Base-by-base conservation (phyloP, 2,888 invertebrate species). In the Leptogaster cylindrica region DNA sequence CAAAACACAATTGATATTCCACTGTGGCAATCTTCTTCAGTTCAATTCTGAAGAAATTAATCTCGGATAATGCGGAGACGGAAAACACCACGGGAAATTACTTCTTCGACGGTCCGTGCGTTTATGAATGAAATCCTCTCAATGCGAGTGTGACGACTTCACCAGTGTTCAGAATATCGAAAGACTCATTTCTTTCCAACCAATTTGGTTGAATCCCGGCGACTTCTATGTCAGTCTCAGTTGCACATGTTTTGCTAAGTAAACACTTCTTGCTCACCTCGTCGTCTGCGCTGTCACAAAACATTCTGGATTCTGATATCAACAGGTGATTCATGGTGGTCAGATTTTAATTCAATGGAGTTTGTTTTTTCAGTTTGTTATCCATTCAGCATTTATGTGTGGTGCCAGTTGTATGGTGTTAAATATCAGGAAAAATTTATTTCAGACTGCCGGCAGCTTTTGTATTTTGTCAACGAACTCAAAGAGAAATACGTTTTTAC, bases 321-420 rank as follows among this genome's bases (percentile, higher is more conserved):
- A 69, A 69, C 69, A 69, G 69, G 69, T 69, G 69, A 69, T 63
- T 69, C 69, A 69, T 44, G 31, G 46, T 10, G 27, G 61, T 44
- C 27, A 16, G 28, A 16, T 18, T 51, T 25, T 51, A 5, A 28
- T 2, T n/a, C n/a, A n/a, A n/a, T n/a, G n/a, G n/a, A n/a, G n/a
- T n/a, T n/a, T n/a, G n/a, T n/a, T n/a, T n/a, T n/a, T n/a, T n/a
- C n/a, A n/a, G n/a, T n/a, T n/a, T n/a, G n/a, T n/a, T n/a, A n/a
- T n/a, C n/a, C n/a, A n/a, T n/a, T n/a, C n/a, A n/a, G n/a, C n/a
- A n/a, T n/a, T n/a, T n/a, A n/a, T n/a, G n/a, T n/a, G n/a, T n/a
- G n/a, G n/a, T n/a, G n/a, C n/a, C n/a, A n/a, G n/a, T n/a, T n/a
- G n/a, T n/a, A n/a, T n/a, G n/a, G n/a, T n/a, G n/a, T n/a, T n/a